These are phyloP conservation scores for Calypte anna DNA, from an alignment of 2,113 vertebrate genomes.

Conservation along the genomic window DNA sequence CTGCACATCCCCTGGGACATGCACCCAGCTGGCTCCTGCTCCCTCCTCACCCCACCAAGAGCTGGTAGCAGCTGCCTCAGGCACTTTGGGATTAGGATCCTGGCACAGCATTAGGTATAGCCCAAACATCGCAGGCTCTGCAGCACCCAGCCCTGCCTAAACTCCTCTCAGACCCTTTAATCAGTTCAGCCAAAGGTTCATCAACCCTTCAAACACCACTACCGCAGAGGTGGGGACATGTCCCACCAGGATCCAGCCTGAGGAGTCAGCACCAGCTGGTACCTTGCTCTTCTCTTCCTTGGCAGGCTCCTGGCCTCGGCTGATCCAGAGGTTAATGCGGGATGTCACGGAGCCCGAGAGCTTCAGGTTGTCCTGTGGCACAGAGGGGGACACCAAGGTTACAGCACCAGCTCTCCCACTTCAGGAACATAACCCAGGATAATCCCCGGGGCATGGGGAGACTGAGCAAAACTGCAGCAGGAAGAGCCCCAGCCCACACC, in stretches of 20 bases:
- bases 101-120: neutral
- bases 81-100: neutral
- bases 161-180: neutral
- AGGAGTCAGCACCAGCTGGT: neutral
- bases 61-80: neutral
- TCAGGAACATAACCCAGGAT: accelerated
- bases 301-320: conserved; percentile 72
- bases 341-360: conserved; percentile 82
- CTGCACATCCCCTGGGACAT: accelerated
- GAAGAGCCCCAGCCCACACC: neutral
- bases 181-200: neutral
- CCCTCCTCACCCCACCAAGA: neutral
- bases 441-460: neutral
- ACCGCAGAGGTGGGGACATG: neutral
- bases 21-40: neutral
- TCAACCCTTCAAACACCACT: neutral
- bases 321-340: conserved; percentile 86
- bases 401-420: neutral
- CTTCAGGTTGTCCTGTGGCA: conserved; percentile 77
- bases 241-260: neutral
- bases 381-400: neutral
- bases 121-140: neutral
- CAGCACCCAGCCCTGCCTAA: neutral
- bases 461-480: neutral
- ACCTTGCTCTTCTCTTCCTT: conserved; percentile 73